phyloP scores from a whole-genome alignment of 2,797 vertebrate species.

The Pipistrellus pipistrellus region DNA sequence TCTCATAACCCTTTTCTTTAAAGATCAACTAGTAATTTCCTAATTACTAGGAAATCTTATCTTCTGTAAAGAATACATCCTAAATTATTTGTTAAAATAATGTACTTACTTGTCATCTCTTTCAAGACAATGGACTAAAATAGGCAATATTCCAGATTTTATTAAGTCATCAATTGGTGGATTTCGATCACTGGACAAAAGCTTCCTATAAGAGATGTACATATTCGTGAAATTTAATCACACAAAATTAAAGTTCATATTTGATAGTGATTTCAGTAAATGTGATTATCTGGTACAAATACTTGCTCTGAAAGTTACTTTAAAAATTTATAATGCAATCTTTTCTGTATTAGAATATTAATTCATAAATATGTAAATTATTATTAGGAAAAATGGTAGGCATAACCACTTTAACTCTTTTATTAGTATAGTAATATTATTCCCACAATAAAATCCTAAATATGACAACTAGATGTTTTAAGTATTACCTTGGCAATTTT shows the following conservation, averaged over 20 bases:
- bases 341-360: conserved; percentile 41
- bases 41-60: conserved; percentile 28
- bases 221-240: conserved; percentile 31
- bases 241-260: conserved; percentile 58
- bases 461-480: neutral
- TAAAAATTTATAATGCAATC: conserved; percentile 7
- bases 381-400: neutral
- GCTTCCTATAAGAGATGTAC: conserved; percentile 91
- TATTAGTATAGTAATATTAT: neutral
- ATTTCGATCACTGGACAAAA: conserved; percentile 99
- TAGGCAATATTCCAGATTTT: conserved; percentile 99
- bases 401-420: neutral
- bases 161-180: conserved; percentile 99
- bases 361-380: conserved; percentile 32
- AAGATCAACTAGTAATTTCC: conserved; percentile 1
- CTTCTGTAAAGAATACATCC: neutral
- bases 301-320: conserved; percentile 51
- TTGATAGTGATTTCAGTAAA: neutral
- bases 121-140: conserved; percentile 99
- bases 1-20: neutral
- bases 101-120: conserved; percentile 98
- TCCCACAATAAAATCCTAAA: conserved; percentile 5
- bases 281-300: neutral
- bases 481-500: neutral
- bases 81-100: conserved; percentile 49